Conservation (phyloP, 2,797 vertebrate genomes). For the Chloroceryle amazona region DNA sequence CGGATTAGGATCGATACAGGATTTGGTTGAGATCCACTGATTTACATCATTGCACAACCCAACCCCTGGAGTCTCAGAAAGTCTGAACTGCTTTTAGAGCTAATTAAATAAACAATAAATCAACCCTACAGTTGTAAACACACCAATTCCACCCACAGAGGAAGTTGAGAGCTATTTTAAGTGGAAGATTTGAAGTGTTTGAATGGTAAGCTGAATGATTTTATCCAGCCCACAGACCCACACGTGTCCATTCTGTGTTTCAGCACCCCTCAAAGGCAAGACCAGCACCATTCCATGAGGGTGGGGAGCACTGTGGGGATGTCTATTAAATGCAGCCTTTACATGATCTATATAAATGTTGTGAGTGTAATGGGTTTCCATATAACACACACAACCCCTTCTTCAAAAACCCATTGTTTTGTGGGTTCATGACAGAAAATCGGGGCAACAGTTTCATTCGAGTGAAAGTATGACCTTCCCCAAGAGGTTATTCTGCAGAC, state of each 20-base stretch:
- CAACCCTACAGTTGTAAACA: not conserved
- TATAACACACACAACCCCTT: too few relatives aligned
- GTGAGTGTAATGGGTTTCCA: not conserved
- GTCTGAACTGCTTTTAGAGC: not conserved
- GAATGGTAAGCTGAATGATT: not conserved
- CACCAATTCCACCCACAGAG: not conserved
- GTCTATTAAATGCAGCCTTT: not conserved
- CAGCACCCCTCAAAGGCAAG: not conserved
- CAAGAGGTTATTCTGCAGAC: not conserved
- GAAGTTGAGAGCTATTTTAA: not conserved
- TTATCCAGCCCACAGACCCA: not conserved
- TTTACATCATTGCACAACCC: not conserved
- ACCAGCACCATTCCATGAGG: accelerated
- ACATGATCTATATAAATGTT: too few relatives aligned
- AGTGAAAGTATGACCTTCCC: not conserved
- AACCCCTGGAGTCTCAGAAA: not conserved
- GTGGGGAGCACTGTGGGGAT: not conserved
- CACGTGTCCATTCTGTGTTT: too few relatives aligned
- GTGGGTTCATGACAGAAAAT: not conserved
- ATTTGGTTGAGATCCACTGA: not conserved
- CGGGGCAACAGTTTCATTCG: not conserved
- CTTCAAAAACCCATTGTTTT: not conserved
- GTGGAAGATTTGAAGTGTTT: not conserved
- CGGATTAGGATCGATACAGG: not conserved
- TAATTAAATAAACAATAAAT: not conserved